Evolutionary conservation across 2,113 vertebrate species (phyloP), one percentile per base, ranked within the genome.

Genomic region (Dryoscopus gambensis): DNA sequence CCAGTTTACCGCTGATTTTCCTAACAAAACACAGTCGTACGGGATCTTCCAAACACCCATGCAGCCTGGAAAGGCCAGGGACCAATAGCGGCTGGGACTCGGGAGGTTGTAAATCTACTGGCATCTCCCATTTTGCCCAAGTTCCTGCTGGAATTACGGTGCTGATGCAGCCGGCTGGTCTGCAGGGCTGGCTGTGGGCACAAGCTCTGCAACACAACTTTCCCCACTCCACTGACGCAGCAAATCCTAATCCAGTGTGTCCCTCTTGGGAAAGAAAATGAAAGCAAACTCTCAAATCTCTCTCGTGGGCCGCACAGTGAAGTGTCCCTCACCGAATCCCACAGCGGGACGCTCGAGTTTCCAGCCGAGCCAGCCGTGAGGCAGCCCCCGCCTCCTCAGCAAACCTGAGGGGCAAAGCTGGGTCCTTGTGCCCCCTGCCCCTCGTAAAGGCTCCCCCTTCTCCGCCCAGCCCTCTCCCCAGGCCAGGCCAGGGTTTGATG

Each of bases 111-210:
- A 57, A 80, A 55, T 40, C 33, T n/a, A 8, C 30, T 31, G 35
- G 27, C 24, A 25, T 40, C 16, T 82, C 42, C n/a, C 33, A 3
- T 85, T 80, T 69, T 50, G 75, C 40, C 49, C 67, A 39, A 15
- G 44, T 1, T 93, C 30, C 49, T 60, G 62, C 62, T 57, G 21
- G 22, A 83, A 70, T 64, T 14, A 2, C 0, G 0, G 20, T 40
- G 42, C 31, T 47, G 42, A 13, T 30, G 68, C n/a, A 50, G 40
- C 50, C 0, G 1, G 40, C 27, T 1, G 3, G 5, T 15, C 31
- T 81, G 40, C 47, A 25, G 77, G 57, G 65, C 79, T 71, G 64
- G 59, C 39, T 77, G 30, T 13, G 24, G 28, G 37, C 40, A 49
- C 69, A 21, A 65, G 14, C n/a, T 47, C 40, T 78, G 50, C 13